A percentile compares a stretch with the other conserved stretches of the same genome.
Conservation (phyloP, 2,888 invertebrate genomes). For the Philhelius pedissequus region DNA sequence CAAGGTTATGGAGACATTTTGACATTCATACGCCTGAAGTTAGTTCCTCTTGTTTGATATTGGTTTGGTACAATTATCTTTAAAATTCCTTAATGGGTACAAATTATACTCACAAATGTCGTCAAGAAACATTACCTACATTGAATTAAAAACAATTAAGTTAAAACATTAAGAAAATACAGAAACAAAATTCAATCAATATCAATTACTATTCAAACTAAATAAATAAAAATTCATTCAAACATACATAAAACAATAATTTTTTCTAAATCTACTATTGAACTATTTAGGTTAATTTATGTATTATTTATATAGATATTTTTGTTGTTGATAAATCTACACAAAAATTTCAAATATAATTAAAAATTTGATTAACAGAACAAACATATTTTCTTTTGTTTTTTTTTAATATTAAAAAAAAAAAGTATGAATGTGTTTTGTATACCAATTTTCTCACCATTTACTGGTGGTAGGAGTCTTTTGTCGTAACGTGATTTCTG, state of each 20-base stretch:
- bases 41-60: too few species aligned
- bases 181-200: not conserved
- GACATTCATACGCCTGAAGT: too few species aligned
- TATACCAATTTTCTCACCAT: constrained; percentile 82
- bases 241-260: not conserved
- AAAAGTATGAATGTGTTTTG: constrained; percentile 30
- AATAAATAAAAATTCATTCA: not conserved
- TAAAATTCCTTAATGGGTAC: too few species aligned
- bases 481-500: constrained; percentile 94
- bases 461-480: constrained; percentile 93
- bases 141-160: not conserved
- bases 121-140: too few species aligned
- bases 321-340: too few species aligned
- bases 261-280: too few species aligned
- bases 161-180: not conserved
- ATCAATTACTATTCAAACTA: not conserved
- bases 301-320: too few species aligned
- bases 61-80: too few species aligned
- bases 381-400: constrained; percentile 16
- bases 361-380: not conserved
- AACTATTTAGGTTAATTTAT: too few species aligned
- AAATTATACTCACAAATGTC: not conserved
- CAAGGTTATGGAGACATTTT: too few species aligned
- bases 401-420: not conserved
- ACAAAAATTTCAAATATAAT: not conserved